Conservation (phyloP, 2,888 invertebrate genomes). For the Cephus nigrinus region DNA sequence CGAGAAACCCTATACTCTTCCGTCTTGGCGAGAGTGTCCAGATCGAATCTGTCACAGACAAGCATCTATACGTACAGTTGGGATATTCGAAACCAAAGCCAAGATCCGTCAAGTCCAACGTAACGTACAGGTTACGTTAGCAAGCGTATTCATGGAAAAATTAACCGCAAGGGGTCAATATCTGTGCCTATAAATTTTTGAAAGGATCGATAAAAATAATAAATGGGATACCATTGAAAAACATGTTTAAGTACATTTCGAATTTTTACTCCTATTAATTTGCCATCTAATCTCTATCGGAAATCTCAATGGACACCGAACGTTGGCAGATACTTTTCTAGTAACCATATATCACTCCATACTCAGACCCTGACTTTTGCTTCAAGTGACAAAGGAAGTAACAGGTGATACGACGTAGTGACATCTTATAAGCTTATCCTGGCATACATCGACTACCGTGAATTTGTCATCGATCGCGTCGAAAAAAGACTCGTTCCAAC, state of each 20-base stretch:
- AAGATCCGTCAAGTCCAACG: not conserved
- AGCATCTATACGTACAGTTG: not conserved
- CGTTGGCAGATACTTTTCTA: slow-evolving; percentile 43
- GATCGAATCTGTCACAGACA: not conserved
- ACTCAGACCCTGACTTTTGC: not conserved
- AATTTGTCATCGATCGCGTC: not conserved
- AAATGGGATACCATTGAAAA: not conserved
- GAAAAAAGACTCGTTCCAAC: not conserved
- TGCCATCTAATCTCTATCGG: slow-evolving; percentile 46
- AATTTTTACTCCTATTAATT: slow-evolving; percentile 40
- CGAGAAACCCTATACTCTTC: not conserved
- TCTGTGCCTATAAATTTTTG: not conserved
- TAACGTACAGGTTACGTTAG: not conserved
- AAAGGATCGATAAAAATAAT: not conserved
- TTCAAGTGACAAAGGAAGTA: slow-evolving; percentile 23
- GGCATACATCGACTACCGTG: not conserved
- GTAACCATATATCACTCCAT: slow-evolving; percentile 36
- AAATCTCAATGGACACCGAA: slow-evolving; percentile 45
- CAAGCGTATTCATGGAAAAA: not conserved
- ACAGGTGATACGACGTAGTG: slow-evolving; percentile 23
- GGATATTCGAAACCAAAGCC: not conserved
- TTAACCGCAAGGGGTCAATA: not conserved
- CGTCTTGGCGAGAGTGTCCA: not conserved
- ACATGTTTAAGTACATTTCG: not conserved
- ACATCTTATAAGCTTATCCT: not conserved